Base-by-base conservation (phyloP, 2,888 invertebrate genomes). In the Ptychoptera albimana region DNA sequence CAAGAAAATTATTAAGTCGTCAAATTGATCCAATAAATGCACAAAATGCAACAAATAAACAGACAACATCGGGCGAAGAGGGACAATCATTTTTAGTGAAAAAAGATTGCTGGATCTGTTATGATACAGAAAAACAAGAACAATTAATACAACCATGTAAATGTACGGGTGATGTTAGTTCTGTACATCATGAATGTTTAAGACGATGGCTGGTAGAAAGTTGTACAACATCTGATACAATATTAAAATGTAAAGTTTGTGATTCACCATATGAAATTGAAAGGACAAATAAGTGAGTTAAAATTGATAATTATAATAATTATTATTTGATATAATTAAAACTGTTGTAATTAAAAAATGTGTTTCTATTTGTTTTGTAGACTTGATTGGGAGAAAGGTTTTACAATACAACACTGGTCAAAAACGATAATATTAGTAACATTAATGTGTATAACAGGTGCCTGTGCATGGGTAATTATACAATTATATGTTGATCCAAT, bases 101-200 rank as follows among this genome's bases (percentile, higher is more conserved):
- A 53, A 71, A 74, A 55, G 91, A 91, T 62, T 92, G 92, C 61
- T 93, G 91, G 89, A 92, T 93, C 55, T 93, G 92, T 64, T 92
- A 92, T 61, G 91, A 91, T 65, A 70, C 70, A 50, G 77, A 87
- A 32, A 76, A 85, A 45, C 66, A 72, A 14, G 89, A 91, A 57
- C 82, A 85, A 2, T 71, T 92, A 47, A 92, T 93, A 59, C 79
- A 84, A 54, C 91, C 91, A 10, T 93, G 92, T 57, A 79, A 80
- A 45, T 92, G 92, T 63, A 81, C 85, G 38, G 92, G 92, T 8
- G 92, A 92, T 64, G 87, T 89, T n/a, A 82, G 87, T 47, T 82
- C 82, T 30, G 91, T 91, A 42, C 89, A 92, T 67, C 88, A 92
- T 60, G 86, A 91, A 61, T 91, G 92, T 61, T 71, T 92, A 44